Evolutionary conservation across 2,113 vertebrate species (phyloP).

Genomic region (Ginglymostoma cirratum): DNA sequence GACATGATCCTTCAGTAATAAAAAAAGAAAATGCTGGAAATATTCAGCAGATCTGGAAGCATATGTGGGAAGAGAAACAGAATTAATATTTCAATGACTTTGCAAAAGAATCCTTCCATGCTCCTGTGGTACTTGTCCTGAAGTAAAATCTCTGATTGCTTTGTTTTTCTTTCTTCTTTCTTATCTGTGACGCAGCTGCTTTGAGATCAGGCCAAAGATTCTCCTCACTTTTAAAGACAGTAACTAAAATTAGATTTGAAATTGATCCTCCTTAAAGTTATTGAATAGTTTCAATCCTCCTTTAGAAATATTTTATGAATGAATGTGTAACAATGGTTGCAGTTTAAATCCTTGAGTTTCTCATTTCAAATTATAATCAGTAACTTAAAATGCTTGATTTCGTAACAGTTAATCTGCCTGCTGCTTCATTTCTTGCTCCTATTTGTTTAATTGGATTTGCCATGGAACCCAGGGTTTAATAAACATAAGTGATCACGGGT

Average conservation of each 20-base stretch:
- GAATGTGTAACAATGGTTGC: background rate
- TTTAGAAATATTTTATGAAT: background rate
- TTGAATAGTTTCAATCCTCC: background rate
- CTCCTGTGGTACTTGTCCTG: background rate
- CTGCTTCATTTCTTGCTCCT: background rate
- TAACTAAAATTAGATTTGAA: background rate
- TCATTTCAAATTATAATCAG: background rate
- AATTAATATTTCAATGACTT: too few relatives aligned
- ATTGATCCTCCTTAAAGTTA: background rate
- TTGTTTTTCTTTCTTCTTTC: background rate
- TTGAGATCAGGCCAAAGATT: background rate
- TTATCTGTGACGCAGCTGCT: too few relatives aligned
- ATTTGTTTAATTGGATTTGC: constrained; percentile 5
- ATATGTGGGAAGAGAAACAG: too few relatives aligned
- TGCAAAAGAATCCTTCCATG: too few relatives aligned
- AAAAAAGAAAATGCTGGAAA: too few relatives aligned
- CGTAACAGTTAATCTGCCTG: background rate
- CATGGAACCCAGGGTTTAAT: constrained; percentile 3
- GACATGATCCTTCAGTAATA: background rate
- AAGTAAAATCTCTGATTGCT: background rate
- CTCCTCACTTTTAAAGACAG: background rate
- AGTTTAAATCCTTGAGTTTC: background rate
- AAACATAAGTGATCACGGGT: constrained; percentile 19
- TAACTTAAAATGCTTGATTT: background rate
- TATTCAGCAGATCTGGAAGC: too few relatives aligned